Evolutionary conservation across 2,113 vertebrate genomes (phyloP), one percentile per base, ranked within the genome.

Genomic region (Stegastes partitus): DNA sequence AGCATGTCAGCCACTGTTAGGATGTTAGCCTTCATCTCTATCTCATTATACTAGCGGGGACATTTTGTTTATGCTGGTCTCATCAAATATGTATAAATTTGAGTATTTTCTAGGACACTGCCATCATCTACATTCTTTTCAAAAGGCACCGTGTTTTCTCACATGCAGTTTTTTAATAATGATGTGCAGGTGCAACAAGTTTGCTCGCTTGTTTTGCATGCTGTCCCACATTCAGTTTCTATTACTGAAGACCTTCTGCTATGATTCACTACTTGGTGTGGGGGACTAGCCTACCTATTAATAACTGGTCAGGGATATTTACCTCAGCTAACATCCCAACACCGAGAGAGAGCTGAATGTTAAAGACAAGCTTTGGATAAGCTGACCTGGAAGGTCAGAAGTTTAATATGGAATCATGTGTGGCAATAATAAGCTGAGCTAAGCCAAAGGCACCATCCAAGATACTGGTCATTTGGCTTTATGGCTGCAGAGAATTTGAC

Each of bases 81-180:
- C 86, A 91, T 93, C 68, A 87, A 91, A 89, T 80, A 89, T 91
- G 81, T 47, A 90, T 78, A 78, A 37, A 83, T 78, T 68, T 88
- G 77, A 82, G 74, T 45, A 74, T 85, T 89, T 92, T 88, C 89
- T 88, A 79, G 85, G 87, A 80, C 81, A 77, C 68, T 69, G 31
- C 28, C 71, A 71, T 79, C 68, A n/a, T 80, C 55, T 54, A 73
- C 69, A 47, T 83, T 85, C 62, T 62, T 80, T 74, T 83, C 58
- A 81, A 74, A 84, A 65, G 21, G 42, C 64, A 63, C 50, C 28
- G 66, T 70, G 61, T 65, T 74, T 76, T 68, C 61, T 66, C 65
- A 65, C 11, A 18, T 26, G 55, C 28, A 21, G 21, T 53, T 81
- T 49, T 69, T 80, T 58, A 65, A 26, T 84, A 84, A 81, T 67